phyloP scores from a whole-genome alignment of 1,140 invertebrate species.

The Lasioglossum baleicum region DNA sequence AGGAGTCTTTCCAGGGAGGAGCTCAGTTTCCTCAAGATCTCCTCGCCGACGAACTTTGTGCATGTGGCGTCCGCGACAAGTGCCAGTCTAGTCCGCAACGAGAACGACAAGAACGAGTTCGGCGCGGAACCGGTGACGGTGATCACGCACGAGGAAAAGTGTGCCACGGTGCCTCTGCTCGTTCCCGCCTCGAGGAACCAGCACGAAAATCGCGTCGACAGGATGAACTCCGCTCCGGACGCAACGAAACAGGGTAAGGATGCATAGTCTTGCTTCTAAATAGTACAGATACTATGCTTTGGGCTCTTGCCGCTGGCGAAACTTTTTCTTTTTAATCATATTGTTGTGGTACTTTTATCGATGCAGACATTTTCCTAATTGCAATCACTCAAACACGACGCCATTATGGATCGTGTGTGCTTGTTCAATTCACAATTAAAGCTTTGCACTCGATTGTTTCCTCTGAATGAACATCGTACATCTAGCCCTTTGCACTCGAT shows the following conservation, averaged over 20 bases:
- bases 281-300: too few species aligned
- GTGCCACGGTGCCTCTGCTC: conserved; percentile 60
- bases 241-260: not conserved
- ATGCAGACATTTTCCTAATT: too few species aligned
- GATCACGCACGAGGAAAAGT: conserved; percentile 71
- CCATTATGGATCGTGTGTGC: too few species aligned
- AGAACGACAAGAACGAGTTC: not conserved
- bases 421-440: too few species aligned
- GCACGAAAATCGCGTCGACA: conserved; percentile 9
- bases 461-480: too few species aligned
- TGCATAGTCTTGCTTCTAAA: too few species aligned
- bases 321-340: too few species aligned
- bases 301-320: too few species aligned
- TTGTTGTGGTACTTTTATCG: too few species aligned
- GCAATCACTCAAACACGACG: too few species aligned
- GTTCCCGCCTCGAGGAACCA: conserved; percentile 7
- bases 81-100: conserved; percentile 51
- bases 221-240: not conserved
- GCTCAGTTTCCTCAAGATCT: conserved; percentile 65
- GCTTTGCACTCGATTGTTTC: too few species aligned
- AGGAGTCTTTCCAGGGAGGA: conserved; percentile 59
- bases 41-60: conserved; percentile 73
- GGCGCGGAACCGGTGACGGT: conserved; percentile 51
- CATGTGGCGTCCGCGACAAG: conserved; percentile 73
- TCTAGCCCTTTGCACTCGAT: too few species aligned